phyloP scores from a whole-genome alignment of 1,140 invertebrate species.

The Globodera rostochiensis region DNA sequence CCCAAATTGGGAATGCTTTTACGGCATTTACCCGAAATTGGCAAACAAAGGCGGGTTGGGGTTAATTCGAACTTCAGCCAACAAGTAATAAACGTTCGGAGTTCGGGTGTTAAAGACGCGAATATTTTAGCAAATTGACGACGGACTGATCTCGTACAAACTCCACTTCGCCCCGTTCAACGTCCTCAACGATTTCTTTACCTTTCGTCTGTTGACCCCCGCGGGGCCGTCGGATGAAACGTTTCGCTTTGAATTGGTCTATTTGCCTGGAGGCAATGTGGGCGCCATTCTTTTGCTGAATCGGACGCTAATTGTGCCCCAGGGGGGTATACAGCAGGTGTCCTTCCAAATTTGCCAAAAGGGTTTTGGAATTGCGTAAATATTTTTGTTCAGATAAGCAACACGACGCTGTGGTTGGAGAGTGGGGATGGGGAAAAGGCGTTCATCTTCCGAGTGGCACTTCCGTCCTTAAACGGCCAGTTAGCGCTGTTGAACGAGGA shows the following conservation, averaged over 20 bases:
- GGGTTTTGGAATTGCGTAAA: neutral
- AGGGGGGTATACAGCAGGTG: slow-evolving; percentile 52
- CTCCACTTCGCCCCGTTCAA: slow-evolving; percentile 62
- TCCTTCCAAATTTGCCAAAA: neutral
- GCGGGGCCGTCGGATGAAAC: slow-evolving; percentile 56
- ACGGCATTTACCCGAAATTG: slow-evolving; percentile 38
- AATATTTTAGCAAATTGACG: slow-evolving; percentile 58
- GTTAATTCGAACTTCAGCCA: slow-evolving; percentile 65
- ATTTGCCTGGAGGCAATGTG: slow-evolving; percentile 54
- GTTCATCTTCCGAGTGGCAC: slow-evolving; percentile 54
- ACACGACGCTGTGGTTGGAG: slow-evolving; percentile 56
- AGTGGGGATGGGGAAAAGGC: slow-evolving; percentile 56
- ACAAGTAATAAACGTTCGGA: slow-evolving; percentile 38
- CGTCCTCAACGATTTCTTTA: slow-evolving; percentile 63
- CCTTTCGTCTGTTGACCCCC: slow-evolving; percentile 59
- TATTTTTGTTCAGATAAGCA: slow-evolving; percentile 54
- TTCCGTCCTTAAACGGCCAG: slow-evolving; percentile 55
- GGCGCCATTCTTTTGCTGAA: slow-evolving; percentile 57
- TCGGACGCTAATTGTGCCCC: slow-evolving; percentile 59
- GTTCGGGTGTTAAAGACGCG: neutral
- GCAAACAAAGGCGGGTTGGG: slow-evolving; percentile 54
- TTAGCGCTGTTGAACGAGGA: slow-evolving; percentile 38
- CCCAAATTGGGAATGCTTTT: slow-evolving; percentile 63
- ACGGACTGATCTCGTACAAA: slow-evolving; percentile 54
- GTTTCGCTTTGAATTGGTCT: slow-evolving; percentile 59